Conservation (phyloP, 92 coral and sea anemone species). For the Zoanthus gigantus region DNA sequence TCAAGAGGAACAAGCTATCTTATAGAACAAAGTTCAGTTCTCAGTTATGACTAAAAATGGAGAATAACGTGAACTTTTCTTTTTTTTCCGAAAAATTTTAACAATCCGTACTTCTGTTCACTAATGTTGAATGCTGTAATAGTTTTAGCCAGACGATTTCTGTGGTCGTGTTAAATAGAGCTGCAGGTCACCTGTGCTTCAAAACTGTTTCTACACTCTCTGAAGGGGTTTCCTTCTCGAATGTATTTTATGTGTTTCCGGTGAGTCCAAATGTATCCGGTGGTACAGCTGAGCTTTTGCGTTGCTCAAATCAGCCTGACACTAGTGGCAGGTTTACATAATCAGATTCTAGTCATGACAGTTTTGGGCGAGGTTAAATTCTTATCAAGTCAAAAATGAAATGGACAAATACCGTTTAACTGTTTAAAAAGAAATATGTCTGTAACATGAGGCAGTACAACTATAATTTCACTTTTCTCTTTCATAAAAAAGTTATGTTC, state of each 20-base stretch:
- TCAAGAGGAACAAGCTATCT: neutral
- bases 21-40: neutral
- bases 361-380: slow-evolving; percentile 36
- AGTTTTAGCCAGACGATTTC: neutral
- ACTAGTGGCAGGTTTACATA: slow-evolving; percentile 14
- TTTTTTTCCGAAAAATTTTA: slow-evolving; percentile 2
- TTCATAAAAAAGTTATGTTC: neutral
- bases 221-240: neutral
- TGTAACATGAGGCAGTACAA: neutral
- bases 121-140: neutral
- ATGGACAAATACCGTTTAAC: neutral
- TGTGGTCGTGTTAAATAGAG: neutral
- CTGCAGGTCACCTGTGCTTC: slow-evolving; percentile 23
- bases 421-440: neutral
- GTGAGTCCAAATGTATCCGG: slow-evolving; percentile 18
- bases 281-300: slow-evolving; percentile 30
- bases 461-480: neutral
- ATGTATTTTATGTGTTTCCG: slow-evolving; percentile 25
- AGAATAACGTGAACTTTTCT: neutral
- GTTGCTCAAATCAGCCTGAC: neutral
- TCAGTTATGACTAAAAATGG: neutral
- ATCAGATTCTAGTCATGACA: slow-evolving; percentile 32
- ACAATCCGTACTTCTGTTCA: neutral
- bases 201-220: neutral
- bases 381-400: slow-evolving; percentile 40